Evolutionary conservation across 2,113 vertebrate genomes (phyloP).

Genomic region (Mirza zaza): DNA sequence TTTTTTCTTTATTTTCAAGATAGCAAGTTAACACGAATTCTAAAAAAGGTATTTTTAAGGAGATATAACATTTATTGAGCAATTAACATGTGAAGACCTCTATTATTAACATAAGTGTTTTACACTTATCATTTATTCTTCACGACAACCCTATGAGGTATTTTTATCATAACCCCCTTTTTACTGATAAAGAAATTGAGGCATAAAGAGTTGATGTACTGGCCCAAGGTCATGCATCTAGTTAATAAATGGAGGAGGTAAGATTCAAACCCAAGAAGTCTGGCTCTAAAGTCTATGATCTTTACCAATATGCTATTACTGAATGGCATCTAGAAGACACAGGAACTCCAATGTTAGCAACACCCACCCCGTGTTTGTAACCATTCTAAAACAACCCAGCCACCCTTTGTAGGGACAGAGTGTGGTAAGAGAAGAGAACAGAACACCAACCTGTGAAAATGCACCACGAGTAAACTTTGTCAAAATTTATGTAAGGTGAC

Average conservation of each 20-base stretch:
- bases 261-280: background rate
- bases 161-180: background rate
- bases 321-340: background rate
- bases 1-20: no score
- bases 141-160: background rate
- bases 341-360: background rate
- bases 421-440: background rate
- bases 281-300: background rate
- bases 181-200: constrained; percentile 11
- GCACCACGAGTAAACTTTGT: background rate
- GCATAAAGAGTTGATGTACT: background rate
- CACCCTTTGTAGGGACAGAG: background rate
- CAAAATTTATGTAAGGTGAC: background rate
- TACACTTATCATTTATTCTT: background rate
- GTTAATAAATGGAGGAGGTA: background rate
- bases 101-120: background rate
- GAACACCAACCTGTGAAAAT: background rate
- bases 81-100: background rate
- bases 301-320: background rate
- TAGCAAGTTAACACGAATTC: no score
- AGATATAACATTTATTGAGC: background rate
- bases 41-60: background rate
- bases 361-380: background rate
- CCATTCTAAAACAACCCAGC: background rate
- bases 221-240: background rate